Evolutionary conservation across 2,888 invertebrate genomes (phyloP).

Genomic region (Penaeus monodon): DNA sequence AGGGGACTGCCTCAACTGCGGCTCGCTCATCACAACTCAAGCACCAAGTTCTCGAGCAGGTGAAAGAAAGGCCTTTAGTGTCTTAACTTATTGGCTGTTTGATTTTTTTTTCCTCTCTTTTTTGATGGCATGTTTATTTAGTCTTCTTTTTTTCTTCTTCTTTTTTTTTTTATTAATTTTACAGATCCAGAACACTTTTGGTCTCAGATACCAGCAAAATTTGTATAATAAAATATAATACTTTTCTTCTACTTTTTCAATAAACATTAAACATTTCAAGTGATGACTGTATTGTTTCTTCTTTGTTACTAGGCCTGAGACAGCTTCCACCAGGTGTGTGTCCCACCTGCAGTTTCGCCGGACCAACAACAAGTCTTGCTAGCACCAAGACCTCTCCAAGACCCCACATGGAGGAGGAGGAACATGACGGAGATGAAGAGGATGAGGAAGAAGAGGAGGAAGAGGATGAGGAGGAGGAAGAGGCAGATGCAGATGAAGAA

Average conservation of each 20-base stretch:
- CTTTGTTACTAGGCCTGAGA: neutral
- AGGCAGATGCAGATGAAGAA: slow-evolving; percentile 23
- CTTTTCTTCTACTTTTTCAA: no score
- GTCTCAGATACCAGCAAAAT: no score
- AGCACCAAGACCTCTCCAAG: no score
- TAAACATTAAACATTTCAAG: no score
- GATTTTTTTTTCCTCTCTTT: neutral
- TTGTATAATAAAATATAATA: no score
- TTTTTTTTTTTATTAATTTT: no score
- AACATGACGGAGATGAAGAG: slow-evolving; percentile 53
- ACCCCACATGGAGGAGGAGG: slow-evolving; percentile 39
- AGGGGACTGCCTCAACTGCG: slow-evolving; percentile 39
- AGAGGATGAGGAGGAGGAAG: slow-evolving; percentile 19
- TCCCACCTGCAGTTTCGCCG: no score
- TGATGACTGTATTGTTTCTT: neutral
- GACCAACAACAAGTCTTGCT: no score
- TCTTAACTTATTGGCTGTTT: neutral
- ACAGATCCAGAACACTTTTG: no score
- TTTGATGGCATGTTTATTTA: no score
- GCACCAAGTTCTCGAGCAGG: slow-evolving; percentile 10
- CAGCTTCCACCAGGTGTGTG: slow-evolving; percentile 5
- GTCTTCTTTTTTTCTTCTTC: no score
- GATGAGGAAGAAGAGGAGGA: slow-evolving; percentile 46
- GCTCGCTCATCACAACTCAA: slow-evolving; percentile 13
- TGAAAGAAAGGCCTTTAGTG: neutral